These are phyloP conservation scores for Campylomormyrus tamandua DNA, from an alignment of 2,113 vertebrate genomes.

Conservation along the genomic window DNA sequence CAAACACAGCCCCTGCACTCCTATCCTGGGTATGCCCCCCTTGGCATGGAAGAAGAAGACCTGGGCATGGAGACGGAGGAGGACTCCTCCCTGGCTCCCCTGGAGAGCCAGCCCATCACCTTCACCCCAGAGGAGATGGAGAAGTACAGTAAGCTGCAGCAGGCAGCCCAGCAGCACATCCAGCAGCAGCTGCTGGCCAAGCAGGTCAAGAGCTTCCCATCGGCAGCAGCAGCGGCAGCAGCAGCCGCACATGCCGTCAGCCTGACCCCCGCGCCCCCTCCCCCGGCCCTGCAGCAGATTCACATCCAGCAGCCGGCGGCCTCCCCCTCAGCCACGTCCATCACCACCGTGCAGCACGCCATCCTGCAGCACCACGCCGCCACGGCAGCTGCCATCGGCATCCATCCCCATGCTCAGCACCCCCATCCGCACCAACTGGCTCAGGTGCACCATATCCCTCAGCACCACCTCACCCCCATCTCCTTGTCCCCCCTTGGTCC, in stretches of 20 bases:
- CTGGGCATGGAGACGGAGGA: slow-evolving; percentile 72
- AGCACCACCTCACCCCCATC: slow-evolving; percentile 89
- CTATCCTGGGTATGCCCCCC: slow-evolving; percentile 72
- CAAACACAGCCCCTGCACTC: slow-evolving; percentile 54
- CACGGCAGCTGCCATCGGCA: slow-evolving; percentile 79
- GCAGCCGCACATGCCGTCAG: slow-evolving; percentile 61
- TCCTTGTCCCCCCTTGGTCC: slow-evolving; percentile 80
- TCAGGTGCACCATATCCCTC: slow-evolving; percentile 95
- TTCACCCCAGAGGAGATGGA: slow-evolving; percentile 98
- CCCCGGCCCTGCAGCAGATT: slow-evolving; percentile 77
- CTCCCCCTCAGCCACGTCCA: slow-evolving; percentile 77
- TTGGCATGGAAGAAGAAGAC: slow-evolving; percentile 68
- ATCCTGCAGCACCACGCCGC: slow-evolving; percentile 90
- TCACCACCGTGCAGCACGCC: slow-evolving; percentile 90
- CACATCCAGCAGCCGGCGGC: slow-evolving; percentile 88
- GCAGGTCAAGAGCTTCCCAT: slow-evolving; percentile 87
- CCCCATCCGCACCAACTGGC: slow-evolving; percentile 80
- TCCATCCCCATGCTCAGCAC: slow-evolving; percentile 79
- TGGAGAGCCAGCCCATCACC: slow-evolving; percentile 95
- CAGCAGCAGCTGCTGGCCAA: slow-evolving; percentile 96
- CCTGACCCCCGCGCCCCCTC: slow-evolving; percentile 61
- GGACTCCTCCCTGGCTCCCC: slow-evolving; percentile 80
- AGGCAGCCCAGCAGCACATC: slow-evolving; percentile 95
- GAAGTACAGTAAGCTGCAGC: slow-evolving; percentile 96
- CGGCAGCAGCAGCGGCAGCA: slow-evolving; percentile 68